phyloP scores from a whole-genome alignment of 2,888 invertebrate genomes.

The Drosophila incognita region DNA sequence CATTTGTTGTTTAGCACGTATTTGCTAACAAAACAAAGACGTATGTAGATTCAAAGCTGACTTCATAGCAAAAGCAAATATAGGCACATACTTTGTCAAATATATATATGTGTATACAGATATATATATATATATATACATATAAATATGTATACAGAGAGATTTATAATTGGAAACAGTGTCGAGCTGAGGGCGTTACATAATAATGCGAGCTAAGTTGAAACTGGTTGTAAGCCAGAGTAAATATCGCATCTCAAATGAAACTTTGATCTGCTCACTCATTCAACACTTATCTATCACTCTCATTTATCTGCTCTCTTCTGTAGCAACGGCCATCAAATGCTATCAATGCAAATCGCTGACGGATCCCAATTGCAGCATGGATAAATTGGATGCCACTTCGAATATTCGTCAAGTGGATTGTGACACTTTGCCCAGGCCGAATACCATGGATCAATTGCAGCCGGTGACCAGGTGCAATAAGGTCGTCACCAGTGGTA shows the following conservation, averaged over 20 bases:
- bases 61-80: conserved; percentile 54
- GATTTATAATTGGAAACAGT: conserved; percentile 10
- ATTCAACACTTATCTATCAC: background rate
- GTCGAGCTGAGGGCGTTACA: conserved; percentile 58
- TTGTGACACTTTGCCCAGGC: conserved; percentile 71
- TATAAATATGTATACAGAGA: conserved; percentile 1
- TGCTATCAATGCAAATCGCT: conserved; percentile 83
- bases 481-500: conserved; percentile 82
- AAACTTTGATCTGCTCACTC: conserved; percentile 21
- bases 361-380: conserved; percentile 79
- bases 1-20: conserved; percentile 30
- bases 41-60: conserved; percentile 47
- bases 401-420: conserved; percentile 78
- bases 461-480: conserved; percentile 83
- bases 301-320: background rate
- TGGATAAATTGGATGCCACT: conserved; percentile 72
- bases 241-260: conserved; percentile 22
- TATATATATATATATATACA: background rate
- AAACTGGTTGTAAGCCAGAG: conserved; percentile 63
- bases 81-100: background rate
- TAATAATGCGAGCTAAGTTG: conserved; percentile 34
- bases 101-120: background rate
- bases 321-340: conserved; percentile 80
- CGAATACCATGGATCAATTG: conserved; percentile 71
- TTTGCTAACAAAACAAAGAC: conserved; percentile 16